Evolutionary conservation across 2,797 vertebrate genomes (phyloP).

Genomic region (Pygocentrus nattereri): DNA sequence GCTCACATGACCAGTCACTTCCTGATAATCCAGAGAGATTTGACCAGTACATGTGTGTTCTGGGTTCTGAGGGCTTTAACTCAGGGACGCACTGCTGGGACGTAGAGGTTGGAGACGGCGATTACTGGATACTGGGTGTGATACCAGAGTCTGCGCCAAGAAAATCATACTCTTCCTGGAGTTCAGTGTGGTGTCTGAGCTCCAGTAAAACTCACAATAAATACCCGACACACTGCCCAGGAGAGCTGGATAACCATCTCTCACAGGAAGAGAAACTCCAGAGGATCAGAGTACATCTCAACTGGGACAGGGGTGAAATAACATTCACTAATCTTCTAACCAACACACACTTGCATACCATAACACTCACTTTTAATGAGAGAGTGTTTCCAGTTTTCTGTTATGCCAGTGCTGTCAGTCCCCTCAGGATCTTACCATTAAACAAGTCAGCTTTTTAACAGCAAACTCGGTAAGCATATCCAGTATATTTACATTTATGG

Average conservation of each 20-base stretch:
- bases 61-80: conserved; percentile 40
- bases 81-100: conserved; percentile 46
- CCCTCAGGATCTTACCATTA: not conserved
- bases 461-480: too few relatives aligned
- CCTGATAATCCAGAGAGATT: conserved; percentile 47
- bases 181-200: conserved; percentile 1
- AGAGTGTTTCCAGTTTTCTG: too few relatives aligned
- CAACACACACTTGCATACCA: not conserved
- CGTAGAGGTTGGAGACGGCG: conserved; percentile 29
- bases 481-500: too few relatives aligned
- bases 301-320: conserved; percentile 13
- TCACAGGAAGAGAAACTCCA: conserved; percentile 7
- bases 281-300: not conserved
- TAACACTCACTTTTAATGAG: too few relatives aligned
- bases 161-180: conserved; percentile 11
- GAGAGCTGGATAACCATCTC: not conserved
- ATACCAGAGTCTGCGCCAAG: conserved; percentile 17
- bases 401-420: too few relatives aligned
- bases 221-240: not conserved
- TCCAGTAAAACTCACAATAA: not conserved
- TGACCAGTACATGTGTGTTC: conserved; percentile 19
- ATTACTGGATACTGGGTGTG: conserved; percentile 36
- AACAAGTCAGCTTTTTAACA: not conserved
- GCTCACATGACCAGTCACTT: not conserved
- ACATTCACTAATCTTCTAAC: conserved; percentile 7